phyloP scores from a whole-genome alignment of 1,140 invertebrate genomes.

The Rhagoletis zephyria region DNA sequence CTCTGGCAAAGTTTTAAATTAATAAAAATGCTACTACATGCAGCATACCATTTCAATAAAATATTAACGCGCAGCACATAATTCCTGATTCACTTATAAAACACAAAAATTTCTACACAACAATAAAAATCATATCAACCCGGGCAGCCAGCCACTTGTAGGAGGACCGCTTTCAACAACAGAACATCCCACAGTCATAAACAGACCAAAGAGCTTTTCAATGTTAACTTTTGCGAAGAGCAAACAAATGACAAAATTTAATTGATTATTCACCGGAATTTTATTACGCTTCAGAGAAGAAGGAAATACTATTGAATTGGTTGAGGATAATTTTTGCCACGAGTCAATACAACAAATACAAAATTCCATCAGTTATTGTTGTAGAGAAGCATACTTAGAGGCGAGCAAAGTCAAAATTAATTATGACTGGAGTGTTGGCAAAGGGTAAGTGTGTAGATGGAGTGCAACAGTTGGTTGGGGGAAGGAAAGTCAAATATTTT shows the following conservation, averaged over 20 bases:
- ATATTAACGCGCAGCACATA: too few relatives aligned
- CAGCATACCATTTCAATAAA: too few relatives aligned
- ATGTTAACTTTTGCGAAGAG: neutral
- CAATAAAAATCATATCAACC: too few relatives aligned
- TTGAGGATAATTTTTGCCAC: conserved; percentile 15
- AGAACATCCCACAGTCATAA: neutral
- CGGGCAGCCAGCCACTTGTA: neutral
- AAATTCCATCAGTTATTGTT: conserved; percentile 1
- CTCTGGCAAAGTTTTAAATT: too few relatives aligned
- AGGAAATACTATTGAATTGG: neutral
- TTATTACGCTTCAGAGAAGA: neutral
- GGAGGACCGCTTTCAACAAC: neutral
- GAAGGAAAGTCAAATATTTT: neutral
- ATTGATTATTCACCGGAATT: conserved; percentile 23
- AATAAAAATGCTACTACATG: too few relatives aligned
- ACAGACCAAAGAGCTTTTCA: neutral
- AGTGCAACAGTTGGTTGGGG: neutral
- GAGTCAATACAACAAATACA: conserved; percentile 9
- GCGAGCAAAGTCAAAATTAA: conserved; percentile 18
- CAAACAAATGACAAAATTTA: conserved; percentile 34
- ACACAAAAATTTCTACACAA: neutral
- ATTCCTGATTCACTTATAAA: too few relatives aligned
- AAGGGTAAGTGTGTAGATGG: neutral
- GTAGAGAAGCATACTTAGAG: neutral
- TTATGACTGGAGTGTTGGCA: neutral